Conservation (phyloP, 1,140 invertebrate species). For the Muscidifurax raptorellus region DNA sequence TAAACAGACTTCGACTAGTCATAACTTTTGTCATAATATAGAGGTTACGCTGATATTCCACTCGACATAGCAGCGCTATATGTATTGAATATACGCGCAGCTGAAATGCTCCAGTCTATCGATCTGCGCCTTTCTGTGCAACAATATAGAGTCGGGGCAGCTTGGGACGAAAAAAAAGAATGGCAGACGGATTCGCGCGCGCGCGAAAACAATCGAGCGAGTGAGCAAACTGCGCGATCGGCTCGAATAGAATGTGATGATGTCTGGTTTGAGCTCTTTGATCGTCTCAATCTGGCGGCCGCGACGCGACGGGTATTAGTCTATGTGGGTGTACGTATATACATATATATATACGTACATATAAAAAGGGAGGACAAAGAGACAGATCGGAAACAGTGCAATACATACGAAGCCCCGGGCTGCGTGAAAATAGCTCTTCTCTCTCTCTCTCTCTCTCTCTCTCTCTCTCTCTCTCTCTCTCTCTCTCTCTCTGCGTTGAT, state of each 20-base stretch:
- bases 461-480: too few species aligned
- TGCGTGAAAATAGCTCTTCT: conserved; percentile 10
- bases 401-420: not conserved
- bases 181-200: not conserved
- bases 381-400: not conserved
- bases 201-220: not conserved
- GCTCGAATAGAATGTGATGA: conserved; percentile 35
- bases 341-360: too few species aligned
- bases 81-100: not conserved
- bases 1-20: not conserved
- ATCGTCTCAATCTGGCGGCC: conserved; percentile 41
- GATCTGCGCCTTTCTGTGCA: not conserved
- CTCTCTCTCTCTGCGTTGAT: too few species aligned
- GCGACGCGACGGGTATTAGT: too few species aligned
- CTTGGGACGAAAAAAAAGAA: not conserved
- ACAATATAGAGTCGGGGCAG: not conserved
- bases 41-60: not conserved
- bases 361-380: too few species aligned
- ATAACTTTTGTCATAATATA: not conserved
- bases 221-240: conserved; percentile 14
- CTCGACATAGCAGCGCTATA: not conserved
- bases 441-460: too few species aligned
- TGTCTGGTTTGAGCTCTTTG: conserved; percentile 34
- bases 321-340: not conserved
- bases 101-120: not conserved